Evolutionary conservation across 2,797 vertebrate species (phyloP).

Genomic region (Hyperoplus lanceolatus): DNA sequence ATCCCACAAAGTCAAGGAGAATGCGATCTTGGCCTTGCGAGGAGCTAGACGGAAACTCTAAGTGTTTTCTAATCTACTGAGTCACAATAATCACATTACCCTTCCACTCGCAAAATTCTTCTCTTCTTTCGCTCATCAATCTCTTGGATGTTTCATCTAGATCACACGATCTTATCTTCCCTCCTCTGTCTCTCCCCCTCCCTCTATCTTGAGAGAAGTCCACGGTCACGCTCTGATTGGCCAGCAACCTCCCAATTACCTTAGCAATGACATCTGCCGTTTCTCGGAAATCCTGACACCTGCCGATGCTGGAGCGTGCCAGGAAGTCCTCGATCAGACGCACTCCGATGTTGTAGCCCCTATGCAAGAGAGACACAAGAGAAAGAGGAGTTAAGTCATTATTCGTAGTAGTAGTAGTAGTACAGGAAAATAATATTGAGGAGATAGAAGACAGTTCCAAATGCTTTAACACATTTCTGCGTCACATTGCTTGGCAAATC

Average conservation of each 20-base stretch:
- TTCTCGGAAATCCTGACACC: constrained; percentile 99
- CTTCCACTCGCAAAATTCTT: not conserved
- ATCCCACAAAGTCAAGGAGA: constrained; percentile 40
- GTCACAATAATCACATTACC: constrained; percentile 13
- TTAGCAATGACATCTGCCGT: constrained; percentile 99
- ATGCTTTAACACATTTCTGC: constrained; percentile 21
- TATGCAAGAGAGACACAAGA: constrained; percentile 59
- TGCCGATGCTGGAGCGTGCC: constrained; percentile 95
- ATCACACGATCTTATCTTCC: constrained; percentile 26
- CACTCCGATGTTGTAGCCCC: constrained; percentile 99
- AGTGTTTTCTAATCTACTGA: constrained; percentile 5
- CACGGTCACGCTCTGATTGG: constrained; percentile 65
- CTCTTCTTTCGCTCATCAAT: constrained; percentile 4
- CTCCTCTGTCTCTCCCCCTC: constrained; percentile 15
- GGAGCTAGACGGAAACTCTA: constrained; percentile 39
- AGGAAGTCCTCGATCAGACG: constrained; percentile 98
- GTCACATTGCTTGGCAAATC: constrained; percentile 31
- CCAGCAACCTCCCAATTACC: constrained; percentile 83
- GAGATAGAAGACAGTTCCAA: constrained; percentile 13
- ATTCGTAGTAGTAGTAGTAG: not conserved
- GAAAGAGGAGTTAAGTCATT: constrained; percentile 18
- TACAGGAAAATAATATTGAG: not conserved
- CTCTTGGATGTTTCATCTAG: constrained; percentile 21
- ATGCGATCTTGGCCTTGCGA: constrained; percentile 36
- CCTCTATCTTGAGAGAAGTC: constrained; percentile 53